Evolutionary conservation across 1,140 invertebrate genomes (phyloP), one percentile per base, ranked within the genome.

Genomic region (Drosophila equinoxialis): DNA sequence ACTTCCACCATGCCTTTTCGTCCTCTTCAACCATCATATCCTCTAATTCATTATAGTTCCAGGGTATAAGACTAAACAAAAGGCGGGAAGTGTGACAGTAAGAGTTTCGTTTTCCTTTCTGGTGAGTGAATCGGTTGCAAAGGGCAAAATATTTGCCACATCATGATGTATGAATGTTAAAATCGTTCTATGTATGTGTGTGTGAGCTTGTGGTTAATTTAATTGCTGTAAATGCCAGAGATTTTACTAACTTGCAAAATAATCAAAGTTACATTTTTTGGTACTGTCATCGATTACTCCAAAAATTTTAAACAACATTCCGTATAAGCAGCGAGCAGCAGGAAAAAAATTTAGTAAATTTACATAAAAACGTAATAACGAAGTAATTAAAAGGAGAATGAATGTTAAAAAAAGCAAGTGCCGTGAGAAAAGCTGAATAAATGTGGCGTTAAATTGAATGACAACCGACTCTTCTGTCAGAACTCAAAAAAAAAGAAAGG

Each of bases 401-500:
- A 68, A 70, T 76, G 65, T 48, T 11, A 35, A 6, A 35, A 7
- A 51, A 20, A 23, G 14, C 39, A 6, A 20, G 14, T 59, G 48
- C 42, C 45, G 42, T 37, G 58, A 60, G 30, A 71, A 73, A 63
- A 61, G 42, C 65, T 86, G 82, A 86, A 86, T 86, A 73, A 82
- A 87, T 83, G 76, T 87, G 76, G 79, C 83, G 83, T 87, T 76
- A 87, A 86, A 86, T 86, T 87, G 76, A 86, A 87, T 87, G 82
- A 81, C 82, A 73, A 74, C 70, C 67, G 66, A 62, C 72, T 41
- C 17, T 51, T n/a, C 45, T 51, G 45, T 51, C 45, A 51, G 45
- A 51, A 51, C 23, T 67, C 77, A 73, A 71, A 51, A 26, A 66
- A 41, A 39, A 14, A 30, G 30, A 20, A 42, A 30, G 20, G 6